phyloP scores from a whole-genome alignment of 2,113 vertebrate species.

The Hyla sarda region DNA sequence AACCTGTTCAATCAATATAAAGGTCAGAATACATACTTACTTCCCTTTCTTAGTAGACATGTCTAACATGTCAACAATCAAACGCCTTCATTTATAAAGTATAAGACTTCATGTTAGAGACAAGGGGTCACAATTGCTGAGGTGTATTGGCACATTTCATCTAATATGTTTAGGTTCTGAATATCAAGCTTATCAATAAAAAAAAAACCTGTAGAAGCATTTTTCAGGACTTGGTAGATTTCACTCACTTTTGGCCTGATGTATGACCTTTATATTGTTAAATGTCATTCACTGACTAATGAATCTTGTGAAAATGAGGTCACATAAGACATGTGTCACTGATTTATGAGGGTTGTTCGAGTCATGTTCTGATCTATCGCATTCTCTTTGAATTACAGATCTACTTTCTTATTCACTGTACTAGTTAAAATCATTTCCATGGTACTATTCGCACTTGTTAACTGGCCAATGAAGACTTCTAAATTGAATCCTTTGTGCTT shows the following conservation, averaged over 20 bases:
- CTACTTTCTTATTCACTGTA: background rate
- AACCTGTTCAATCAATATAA: too few species aligned
- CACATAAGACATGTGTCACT: slow-evolving; percentile 33
- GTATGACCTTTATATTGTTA: slow-evolving; percentile 50
- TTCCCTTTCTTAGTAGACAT: background rate
- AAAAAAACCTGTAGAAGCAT: slow-evolving; percentile 6
- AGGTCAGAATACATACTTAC: background rate
- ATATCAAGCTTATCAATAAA: slow-evolving; percentile 30
- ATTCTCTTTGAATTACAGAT: slow-evolving; percentile 11
- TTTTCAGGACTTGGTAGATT: slow-evolving; percentile 33
- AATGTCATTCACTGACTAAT: slow-evolving; percentile 50
- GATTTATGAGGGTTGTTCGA: slow-evolving; percentile 39
- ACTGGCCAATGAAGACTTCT: background rate
- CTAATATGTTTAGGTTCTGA: background rate
- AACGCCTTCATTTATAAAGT: background rate
- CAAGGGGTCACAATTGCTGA: background rate
- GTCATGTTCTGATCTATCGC: slow-evolving; percentile 8
- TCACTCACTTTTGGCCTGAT: slow-evolving; percentile 33
- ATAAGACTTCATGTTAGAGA: background rate
- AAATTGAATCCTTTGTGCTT: background rate
- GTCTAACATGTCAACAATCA: too few species aligned
- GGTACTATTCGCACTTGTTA: background rate
- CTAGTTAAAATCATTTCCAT: background rate
- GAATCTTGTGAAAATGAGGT: slow-evolving; percentile 32
- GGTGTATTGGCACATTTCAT: background rate